Conservation (phyloP, 1,140 invertebrate genomes). For the Oppia nitens region DNA sequence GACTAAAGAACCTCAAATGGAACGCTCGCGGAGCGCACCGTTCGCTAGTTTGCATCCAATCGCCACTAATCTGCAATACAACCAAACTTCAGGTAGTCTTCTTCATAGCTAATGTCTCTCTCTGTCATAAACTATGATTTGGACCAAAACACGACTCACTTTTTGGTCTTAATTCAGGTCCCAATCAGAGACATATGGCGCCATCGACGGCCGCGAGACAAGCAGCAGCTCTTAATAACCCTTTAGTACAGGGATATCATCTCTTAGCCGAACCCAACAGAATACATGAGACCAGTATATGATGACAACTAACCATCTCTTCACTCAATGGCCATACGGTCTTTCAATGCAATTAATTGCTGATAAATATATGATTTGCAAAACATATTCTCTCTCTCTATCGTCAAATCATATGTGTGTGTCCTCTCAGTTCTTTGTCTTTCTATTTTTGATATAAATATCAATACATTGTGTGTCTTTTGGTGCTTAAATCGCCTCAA, state of each 20-base stretch:
- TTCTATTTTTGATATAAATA: too few species aligned
- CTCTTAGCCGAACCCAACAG: slow-evolving; percentile 21
- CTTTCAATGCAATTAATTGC: too few species aligned
- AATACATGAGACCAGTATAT: slow-evolving; percentile 24
- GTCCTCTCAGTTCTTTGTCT: too few species aligned
- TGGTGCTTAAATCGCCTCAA: too few species aligned
- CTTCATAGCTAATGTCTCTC: too few species aligned
- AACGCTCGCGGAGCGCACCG: slow-evolving; percentile 7
- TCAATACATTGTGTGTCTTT: too few species aligned
- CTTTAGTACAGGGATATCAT: slow-evolving; percentile 22
- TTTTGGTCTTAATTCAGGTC: background rate
- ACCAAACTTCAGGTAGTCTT: background rate
- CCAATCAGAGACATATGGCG: background rate
- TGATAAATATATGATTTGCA: too few species aligned
- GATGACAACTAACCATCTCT: too few species aligned
- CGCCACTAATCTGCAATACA: background rate
- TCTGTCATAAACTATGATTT: too few species aligned
- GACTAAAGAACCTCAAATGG: background rate
- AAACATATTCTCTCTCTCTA: too few species aligned
- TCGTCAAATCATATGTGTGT: too few species aligned
- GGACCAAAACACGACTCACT: background rate
- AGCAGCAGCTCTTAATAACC: slow-evolving; percentile 10
- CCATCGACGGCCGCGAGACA: background rate
- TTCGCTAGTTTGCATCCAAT: slow-evolving; percentile 2
- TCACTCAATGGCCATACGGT: too few species aligned